A percentile compares a stretch with the other conserved stretches of the same genome.
Conservation (phyloP, 1,140 invertebrate genomes). For the Pseudachorutes palmiensis region DNA sequence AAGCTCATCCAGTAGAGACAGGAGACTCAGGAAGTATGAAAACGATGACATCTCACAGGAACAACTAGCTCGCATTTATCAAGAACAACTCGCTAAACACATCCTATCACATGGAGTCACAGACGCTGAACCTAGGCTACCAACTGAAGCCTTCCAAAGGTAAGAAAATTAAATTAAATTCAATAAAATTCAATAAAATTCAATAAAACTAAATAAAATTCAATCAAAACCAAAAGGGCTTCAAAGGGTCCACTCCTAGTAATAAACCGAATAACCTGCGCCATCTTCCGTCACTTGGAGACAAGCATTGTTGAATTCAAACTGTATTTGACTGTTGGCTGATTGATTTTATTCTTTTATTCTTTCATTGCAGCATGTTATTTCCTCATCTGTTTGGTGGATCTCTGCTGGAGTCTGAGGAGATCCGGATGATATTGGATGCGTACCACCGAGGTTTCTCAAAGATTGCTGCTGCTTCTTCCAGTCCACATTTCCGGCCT, state of each 20-base stretch:
- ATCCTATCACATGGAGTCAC: slow-evolving; percentile 62
- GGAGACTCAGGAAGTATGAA: slow-evolving; percentile 72
- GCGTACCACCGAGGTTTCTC: slow-evolving; percentile 85
- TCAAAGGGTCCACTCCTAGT: too few species aligned
- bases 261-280: too few species aligned
- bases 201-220: too few species aligned
- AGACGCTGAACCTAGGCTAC: slow-evolving; percentile 42
- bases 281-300: too few species aligned
- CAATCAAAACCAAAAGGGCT: too few species aligned
- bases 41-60: slow-evolving; percentile 94
- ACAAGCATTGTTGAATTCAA: too few species aligned
- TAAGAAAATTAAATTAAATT: too few species aligned
- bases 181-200: too few species aligned
- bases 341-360: slow-evolving; percentile 11
- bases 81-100: slow-evolving; percentile 87
- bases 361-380: slow-evolving; percentile 53
- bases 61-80: slow-evolving; percentile 92
- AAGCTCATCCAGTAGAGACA: slow-evolving; percentile 44
- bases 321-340: too few species aligned
- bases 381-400: slow-evolving; percentile 69
- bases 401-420: slow-evolving; percentile 64
- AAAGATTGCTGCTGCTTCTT: slow-evolving; percentile 52
- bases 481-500: slow-evolving; percentile 42
- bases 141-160: slow-evolving; percentile 58
- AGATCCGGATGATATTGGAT: slow-evolving; percentile 77